These are phyloP conservation scores for Eptesicus fuscus DNA, from an alignment of 2,113 vertebrate species.

Conservation along the genomic window DNA sequence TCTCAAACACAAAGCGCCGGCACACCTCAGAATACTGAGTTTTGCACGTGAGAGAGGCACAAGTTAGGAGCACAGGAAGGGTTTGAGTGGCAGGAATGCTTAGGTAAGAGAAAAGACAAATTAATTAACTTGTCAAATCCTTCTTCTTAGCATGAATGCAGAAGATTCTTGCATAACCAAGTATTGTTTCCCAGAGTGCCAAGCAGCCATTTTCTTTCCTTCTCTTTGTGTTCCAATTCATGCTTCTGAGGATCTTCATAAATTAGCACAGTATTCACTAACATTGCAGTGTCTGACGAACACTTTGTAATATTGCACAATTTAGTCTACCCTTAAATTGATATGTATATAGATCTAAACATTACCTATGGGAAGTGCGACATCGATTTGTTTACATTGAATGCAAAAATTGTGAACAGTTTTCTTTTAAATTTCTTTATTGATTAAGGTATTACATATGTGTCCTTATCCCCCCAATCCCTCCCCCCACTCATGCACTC, in stretches of 20 bases:
- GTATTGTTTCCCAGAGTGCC: slow-evolving; percentile 13
- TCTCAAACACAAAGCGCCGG: neutral
- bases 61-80: neutral
- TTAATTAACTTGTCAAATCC: slow-evolving; percentile 69
- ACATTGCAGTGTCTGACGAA: neutral
- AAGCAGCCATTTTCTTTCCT: neutral
- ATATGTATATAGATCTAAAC: neutral
- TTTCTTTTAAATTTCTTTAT: neutral
- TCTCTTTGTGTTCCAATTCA: slow-evolving; percentile 32
- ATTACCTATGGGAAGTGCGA: neutral
- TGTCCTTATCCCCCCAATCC: too few species aligned
- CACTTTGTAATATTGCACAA: neutral
- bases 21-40: neutral
- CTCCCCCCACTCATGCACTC: too few species aligned
- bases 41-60: neutral
- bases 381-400: neutral
- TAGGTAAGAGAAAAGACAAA: slow-evolving; percentile 69
- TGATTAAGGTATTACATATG: too few species aligned
- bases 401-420: neutral
- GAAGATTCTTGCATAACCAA: slow-evolving; percentile 61
- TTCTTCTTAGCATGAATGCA: slow-evolving; percentile 44
- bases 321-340: neutral
- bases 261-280: neutral
- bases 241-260: slow-evolving; percentile 5
- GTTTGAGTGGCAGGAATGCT: slow-evolving; percentile 62